Percentiles rank a stretch among this genome's conserved stretches.
These are phyloP conservation scores for Hemicordylus capensis DNA, from an alignment of 2,113 vertebrate species.

Conservation along the genomic window DNA sequence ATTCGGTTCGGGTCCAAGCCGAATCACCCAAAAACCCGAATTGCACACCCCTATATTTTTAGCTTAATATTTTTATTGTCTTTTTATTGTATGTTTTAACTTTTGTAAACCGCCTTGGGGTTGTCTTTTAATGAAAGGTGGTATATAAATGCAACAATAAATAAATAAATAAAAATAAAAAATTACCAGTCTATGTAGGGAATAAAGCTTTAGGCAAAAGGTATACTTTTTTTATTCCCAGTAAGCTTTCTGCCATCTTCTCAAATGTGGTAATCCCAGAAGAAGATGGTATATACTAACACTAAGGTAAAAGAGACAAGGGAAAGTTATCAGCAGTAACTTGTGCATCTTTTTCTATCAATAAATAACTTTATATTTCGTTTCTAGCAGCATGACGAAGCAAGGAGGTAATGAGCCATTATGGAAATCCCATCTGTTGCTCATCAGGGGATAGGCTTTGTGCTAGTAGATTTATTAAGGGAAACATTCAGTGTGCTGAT, in stretches of 20 bases:
- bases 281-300: constrained; percentile 66
- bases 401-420: constrained; percentile 80
- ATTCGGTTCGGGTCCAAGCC: too few relatives aligned
- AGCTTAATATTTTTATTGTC: too few relatives aligned
- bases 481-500: constrained; percentile 63
- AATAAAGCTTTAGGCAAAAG: constrained; percentile 51
- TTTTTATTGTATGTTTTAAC: too few relatives aligned
- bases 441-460: constrained; percentile 70
- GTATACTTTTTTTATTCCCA: constrained; percentile 70
- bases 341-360: constrained; percentile 75
- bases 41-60: too few relatives aligned
- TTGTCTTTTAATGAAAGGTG: too few relatives aligned
- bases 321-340: constrained; percentile 70
- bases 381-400: constrained; percentile 74
- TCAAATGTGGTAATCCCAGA: constrained; percentile 65
- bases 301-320: constrained; percentile 72
- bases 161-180: too few relatives aligned
- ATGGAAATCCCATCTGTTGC: constrained; percentile 83
- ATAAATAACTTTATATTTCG: constrained; percentile 82
- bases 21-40: too few relatives aligned
- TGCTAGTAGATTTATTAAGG: constrained; percentile 65
- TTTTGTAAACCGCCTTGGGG: too few relatives aligned
- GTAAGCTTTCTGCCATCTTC: constrained; percentile 61
- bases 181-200: constrained; percentile 63
- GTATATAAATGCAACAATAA: too few relatives aligned